These are phyloP conservation scores for Diarsia mendica DNA, from an alignment of 2,888 invertebrate species.

Conservation along the genomic window DNA sequence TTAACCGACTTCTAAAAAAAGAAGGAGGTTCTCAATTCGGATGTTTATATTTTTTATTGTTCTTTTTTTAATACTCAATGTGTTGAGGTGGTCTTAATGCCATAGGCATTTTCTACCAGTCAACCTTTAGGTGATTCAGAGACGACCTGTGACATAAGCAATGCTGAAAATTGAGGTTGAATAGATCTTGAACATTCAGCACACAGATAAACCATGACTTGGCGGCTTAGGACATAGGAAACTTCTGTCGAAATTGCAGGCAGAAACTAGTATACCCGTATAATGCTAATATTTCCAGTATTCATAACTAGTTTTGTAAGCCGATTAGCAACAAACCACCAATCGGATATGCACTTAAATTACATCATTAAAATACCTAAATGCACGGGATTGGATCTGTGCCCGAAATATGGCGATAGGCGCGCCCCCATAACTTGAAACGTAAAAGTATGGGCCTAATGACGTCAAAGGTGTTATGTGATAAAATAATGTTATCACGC, in stretches of 20 bases:
- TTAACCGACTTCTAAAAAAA: too few relatives aligned
- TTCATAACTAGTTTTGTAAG: neutral
- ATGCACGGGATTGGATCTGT: slow-evolving; percentile 12
- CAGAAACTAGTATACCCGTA: neutral
- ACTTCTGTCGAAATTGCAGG: neutral
- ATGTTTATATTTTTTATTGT: too few relatives aligned
- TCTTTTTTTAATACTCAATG: neutral
- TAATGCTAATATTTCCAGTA: neutral
- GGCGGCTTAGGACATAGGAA: neutral
- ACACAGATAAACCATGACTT: neutral
- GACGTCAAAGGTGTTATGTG: neutral
- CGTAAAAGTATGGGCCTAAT: neutral
- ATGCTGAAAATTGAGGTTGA: neutral
- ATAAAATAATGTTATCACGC: slow-evolving; percentile 15
- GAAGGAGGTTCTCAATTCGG: too few relatives aligned
- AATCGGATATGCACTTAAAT: neutral
- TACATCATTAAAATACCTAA: slow-evolving; percentile 12
- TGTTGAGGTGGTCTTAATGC: neutral
- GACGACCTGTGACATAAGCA: neutral
- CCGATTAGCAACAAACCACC: neutral
- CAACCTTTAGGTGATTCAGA: neutral
- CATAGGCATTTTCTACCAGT: neutral
- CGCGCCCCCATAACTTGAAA: slow-evolving; percentile 23
- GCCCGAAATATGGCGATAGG: neutral
- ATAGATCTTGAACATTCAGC: neutral